phyloP scores from a whole-genome alignment of 1,140 invertebrate genomes.

The Olivierus martensii region DNA sequence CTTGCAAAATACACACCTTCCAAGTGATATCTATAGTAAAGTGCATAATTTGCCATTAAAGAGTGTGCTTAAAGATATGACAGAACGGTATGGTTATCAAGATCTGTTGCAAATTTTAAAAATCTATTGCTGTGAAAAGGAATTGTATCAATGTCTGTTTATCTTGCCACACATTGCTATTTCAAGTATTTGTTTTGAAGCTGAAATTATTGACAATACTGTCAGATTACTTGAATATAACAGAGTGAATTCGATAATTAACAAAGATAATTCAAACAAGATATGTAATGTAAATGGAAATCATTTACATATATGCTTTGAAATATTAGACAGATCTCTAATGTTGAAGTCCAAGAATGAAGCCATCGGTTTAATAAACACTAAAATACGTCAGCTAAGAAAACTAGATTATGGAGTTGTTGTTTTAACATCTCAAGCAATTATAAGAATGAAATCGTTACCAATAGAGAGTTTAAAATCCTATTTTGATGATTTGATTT shows the following conservation, averaged over 20 bases:
- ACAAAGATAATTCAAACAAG: too few species aligned
- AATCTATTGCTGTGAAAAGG: neutral
- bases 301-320: conserved; percentile 4
- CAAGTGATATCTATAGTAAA: neutral
- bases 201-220: too few species aligned
- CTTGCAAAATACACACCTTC: neutral
- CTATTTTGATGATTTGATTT: too few species aligned
- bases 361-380: conserved; percentile 5
- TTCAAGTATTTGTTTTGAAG: neutral
- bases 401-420: conserved; percentile 5
- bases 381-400: conserved; percentile 10
- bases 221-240: too few species aligned
- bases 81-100: conserved; percentile 4
- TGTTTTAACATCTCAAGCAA: conserved; percentile 1
- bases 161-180: conserved; percentile 12
- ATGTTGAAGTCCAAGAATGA: neutral
- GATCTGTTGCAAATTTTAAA: neutral
- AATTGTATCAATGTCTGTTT: conserved; percentile 1
- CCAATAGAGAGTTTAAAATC: too few species aligned
- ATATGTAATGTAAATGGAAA: neutral
- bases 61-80: conserved; percentile 5
- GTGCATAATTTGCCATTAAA: neutral
- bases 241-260: too few species aligned
- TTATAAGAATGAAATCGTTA: neutral
- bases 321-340: conserved; percentile 8